Evolutionary conservation across 1,140 invertebrate species (phyloP).

Genomic region (Zaprionus vittiger): DNA sequence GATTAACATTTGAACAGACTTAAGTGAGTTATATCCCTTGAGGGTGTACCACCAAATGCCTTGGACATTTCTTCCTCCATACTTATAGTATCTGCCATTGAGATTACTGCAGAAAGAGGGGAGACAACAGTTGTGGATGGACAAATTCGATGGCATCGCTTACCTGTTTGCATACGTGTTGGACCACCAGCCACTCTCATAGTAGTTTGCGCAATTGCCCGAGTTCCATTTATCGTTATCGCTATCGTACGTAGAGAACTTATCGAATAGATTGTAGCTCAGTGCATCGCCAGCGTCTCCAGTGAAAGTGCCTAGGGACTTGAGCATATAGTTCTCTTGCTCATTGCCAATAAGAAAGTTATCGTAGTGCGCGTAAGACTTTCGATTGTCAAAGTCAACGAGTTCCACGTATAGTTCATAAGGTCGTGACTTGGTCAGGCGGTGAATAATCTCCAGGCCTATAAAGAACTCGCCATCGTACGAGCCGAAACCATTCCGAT

Average conservation of each 20-base stretch:
- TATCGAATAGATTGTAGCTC: slow-evolving; percentile 88
- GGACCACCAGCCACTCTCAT: slow-evolving; percentile 88
- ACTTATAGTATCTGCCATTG: slow-evolving; percentile 37
- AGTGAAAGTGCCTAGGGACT: slow-evolving; percentile 86
- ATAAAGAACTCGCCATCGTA: slow-evolving; percentile 39
- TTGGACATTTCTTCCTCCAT: slow-evolving; percentile 1
- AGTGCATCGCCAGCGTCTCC: slow-evolving; percentile 89
- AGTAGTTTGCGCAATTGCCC: slow-evolving; percentile 88
- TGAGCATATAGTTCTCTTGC: slow-evolving; percentile 87
- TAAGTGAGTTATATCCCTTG: slow-evolving; percentile 16
- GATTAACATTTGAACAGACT: slow-evolving; percentile 32
- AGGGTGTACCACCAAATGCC: slow-evolving; percentile 46
- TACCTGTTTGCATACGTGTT: slow-evolving; percentile 72
- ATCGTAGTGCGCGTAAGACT: slow-evolving; percentile 87
- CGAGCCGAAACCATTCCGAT: slow-evolving; percentile 42
- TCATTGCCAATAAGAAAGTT: slow-evolving; percentile 88
- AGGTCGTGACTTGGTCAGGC: slow-evolving; percentile 31
- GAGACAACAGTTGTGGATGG: background rate
- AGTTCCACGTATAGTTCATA: slow-evolving; percentile 86
- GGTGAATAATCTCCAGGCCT: slow-evolving; percentile 36
- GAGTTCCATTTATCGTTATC: slow-evolving; percentile 88
- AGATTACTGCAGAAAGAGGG: slow-evolving; percentile 47
- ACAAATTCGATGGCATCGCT: background rate
- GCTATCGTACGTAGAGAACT: slow-evolving; percentile 89
- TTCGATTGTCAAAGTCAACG: slow-evolving; percentile 85